These are phyloP conservation scores for Sterna hirundo DNA, from an alignment of 2,113 vertebrate species.

Conservation along the genomic window DNA sequence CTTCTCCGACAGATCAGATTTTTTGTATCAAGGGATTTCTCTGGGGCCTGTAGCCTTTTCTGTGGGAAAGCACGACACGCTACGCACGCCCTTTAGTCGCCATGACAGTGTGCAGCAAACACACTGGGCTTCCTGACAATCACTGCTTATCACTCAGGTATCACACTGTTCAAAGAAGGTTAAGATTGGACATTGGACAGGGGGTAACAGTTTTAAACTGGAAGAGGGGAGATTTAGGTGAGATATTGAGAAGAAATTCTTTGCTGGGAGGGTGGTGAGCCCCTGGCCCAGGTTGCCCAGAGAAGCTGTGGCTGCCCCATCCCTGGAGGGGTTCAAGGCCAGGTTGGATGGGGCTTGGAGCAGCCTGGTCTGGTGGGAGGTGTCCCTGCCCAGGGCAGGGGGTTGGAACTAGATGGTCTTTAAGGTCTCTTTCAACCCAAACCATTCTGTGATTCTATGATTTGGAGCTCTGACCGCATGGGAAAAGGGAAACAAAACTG, in stretches of 20 bases:
- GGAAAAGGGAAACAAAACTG: not conserved
- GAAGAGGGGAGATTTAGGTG: too few relatives aligned
- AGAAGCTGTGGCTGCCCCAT: not conserved
- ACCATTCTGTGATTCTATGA: not conserved
- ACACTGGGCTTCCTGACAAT: not conserved
- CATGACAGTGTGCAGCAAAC: not conserved
- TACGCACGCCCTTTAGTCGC: fast-evolving
- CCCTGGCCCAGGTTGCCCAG: too few relatives aligned
- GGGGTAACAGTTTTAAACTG: too few relatives aligned
- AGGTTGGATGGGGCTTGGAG: not conserved
- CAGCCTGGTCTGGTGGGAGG: not conserved
- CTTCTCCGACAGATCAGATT: not conserved
- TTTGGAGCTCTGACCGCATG: fast-evolving
- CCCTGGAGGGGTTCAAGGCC: not conserved
- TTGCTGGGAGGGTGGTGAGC: too few relatives aligned
- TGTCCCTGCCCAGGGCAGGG: not conserved
- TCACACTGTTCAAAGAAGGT: not conserved
- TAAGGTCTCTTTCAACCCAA: not conserved
- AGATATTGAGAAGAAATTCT: too few relatives aligned
- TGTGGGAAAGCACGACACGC: fast-evolving
- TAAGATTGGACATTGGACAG: not conserved
- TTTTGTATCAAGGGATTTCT: not conserved
- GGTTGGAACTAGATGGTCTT: not conserved
- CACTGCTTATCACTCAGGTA: not conserved
- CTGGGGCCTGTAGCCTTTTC: not conserved